Base-by-base conservation (phyloP, 2,113 vertebrate genomes). In the Myrmecobius fasciatus region DNA sequence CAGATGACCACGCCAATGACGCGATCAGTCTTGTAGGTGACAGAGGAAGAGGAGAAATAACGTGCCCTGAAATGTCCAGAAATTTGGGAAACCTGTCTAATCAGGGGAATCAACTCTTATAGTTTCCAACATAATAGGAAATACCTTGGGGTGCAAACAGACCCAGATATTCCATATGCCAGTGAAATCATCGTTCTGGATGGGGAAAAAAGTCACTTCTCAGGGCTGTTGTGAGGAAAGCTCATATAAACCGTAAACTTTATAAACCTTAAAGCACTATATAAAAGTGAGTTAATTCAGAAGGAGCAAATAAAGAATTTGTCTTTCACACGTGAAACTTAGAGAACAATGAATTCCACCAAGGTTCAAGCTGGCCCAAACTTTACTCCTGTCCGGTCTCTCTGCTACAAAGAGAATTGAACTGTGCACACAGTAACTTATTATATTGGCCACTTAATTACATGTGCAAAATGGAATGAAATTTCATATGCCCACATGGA, bases 381-480 rank as follows among this genome's bases (percentile, higher is more conserved):
- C 54, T 93, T 96, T 91, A 47, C 43, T 92, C 60, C 92, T 90
- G 46, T 43, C 28, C 53, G 51, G 91, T 94, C 94, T 75, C 8
- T 25, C 92, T 89, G 96, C 92, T 95, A 94, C 89, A 92, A 54
- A 96, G 96, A 93, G 48, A 91, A 93, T 94, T 96, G 53, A 17
- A 93, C 89, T 26, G 1, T 46, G 95, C 12, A 0, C 53, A 75
- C 91, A 91, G 92, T 92, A 17, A 94, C 92, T 96, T 96, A 96
- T 94, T 97, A 92, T 96, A 96, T 94, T 56, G 56, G 75, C 90
- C 96, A 95, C 95, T 96, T 97, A 97, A 94, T 94, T 97, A 93
- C 89, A 92, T n/a, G 31, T 92, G 53, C 60, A 94, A 96, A 67
- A 93, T 96, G 89, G 67, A 54, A 94, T 91, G 26, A 93, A 75